phyloP scores from a whole-genome alignment of 2,113 vertebrate species.

The Setophaga coronata region DNA sequence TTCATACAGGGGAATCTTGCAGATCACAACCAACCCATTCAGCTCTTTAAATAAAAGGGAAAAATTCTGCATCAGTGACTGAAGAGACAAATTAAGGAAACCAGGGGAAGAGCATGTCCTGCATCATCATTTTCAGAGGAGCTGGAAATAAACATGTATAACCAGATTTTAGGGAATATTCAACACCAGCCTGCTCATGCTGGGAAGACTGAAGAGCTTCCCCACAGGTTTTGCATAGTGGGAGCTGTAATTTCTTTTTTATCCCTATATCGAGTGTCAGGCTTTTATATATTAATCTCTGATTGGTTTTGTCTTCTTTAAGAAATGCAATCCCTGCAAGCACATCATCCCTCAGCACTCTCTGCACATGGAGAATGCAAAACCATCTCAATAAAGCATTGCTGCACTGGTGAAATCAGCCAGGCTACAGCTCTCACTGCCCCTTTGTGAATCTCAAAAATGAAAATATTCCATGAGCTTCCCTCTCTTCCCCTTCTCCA shows the following conservation, averaged over 20 bases:
- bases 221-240: background rate
- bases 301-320: conserved; percentile 23
- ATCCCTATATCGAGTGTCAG: background rate
- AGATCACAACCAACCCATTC: background rate
- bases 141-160: background rate
- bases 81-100: background rate
- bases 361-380: background rate
- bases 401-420: background rate
- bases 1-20: rapidly evolving
- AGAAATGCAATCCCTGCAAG: background rate
- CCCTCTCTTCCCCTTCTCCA: background rate
- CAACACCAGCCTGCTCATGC: rapidly evolving
- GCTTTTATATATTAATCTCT: background rate
- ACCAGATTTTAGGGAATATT: background rate
- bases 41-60: background rate
- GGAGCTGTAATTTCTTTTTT: background rate
- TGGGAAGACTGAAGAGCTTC: background rate
- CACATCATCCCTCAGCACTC: background rate
- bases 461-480: background rate
- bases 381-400: rapidly evolving
- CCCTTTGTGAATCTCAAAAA: background rate
- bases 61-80: background rate
- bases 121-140: background rate
- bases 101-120: background rate
- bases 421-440: background rate